phyloP scores from a whole-genome alignment of 2,888 invertebrate genomes.

The Tortricodes alternella region DNA sequence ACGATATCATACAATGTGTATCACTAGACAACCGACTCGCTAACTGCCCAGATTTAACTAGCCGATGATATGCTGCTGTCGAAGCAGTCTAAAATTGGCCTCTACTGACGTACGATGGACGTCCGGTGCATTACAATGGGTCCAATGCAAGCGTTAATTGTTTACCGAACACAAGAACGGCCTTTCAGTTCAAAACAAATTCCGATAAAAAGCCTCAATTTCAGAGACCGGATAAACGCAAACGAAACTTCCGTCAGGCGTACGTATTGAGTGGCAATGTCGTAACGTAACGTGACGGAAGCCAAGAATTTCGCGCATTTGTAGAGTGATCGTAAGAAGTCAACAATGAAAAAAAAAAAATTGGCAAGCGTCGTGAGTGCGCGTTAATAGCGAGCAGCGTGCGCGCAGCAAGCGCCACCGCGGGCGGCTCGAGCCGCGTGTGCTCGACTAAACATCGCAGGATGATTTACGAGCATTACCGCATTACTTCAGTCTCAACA shows the following conservation, averaged over 20 bases:
- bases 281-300: slow-evolving; percentile 49
- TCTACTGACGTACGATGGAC: slow-evolving; percentile 53
- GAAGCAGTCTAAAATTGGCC: slow-evolving; percentile 66
- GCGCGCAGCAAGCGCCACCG: slow-evolving; percentile 48
- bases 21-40: slow-evolving; percentile 41
- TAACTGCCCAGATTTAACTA: slow-evolving; percentile 54
- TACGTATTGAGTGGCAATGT: slow-evolving; percentile 54
- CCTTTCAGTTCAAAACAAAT: slow-evolving; percentile 42
- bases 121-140: slow-evolving; percentile 49
- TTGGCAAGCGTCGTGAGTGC: slow-evolving; percentile 63
- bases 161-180: slow-evolving; percentile 52
- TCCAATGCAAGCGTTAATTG: slow-evolving; percentile 42
- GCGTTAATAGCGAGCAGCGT: slow-evolving; percentile 49
- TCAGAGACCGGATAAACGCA: slow-evolving; percentile 34
- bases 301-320: slow-evolving; percentile 57
- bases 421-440: slow-evolving; percentile 34
- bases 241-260: slow-evolving; percentile 50
- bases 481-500: slow-evolving; percentile 50
- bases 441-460: slow-evolving; percentile 47
- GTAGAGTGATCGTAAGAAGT: slow-evolving; percentile 51
- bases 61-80: slow-evolving; percentile 55
- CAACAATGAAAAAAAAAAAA: slow-evolving; percentile 68
- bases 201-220: slow-evolving; percentile 31
- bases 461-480: slow-evolving; percentile 57
- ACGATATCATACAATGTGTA: slow-evolving; percentile 36